Evolutionary conservation across 2,797 vertebrate species (phyloP).

Genomic region (Sphenopsis melanotis): DNA sequence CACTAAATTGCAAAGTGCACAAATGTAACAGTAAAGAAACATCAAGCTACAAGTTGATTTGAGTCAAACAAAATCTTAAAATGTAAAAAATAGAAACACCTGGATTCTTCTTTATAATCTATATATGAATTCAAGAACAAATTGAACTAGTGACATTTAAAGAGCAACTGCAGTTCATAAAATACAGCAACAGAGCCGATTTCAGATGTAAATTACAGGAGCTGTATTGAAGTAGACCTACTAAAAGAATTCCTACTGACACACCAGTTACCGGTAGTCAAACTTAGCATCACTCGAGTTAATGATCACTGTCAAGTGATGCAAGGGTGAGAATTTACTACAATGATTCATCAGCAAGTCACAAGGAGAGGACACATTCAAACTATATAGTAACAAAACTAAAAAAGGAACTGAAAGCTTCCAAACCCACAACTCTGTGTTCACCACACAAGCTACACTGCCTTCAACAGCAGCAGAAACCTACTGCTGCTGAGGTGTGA

Average conservation of each 20-base stretch:
- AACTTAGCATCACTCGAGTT: background rate
- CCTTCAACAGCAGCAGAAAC: background rate
- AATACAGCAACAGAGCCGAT: background rate
- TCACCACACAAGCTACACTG: background rate
- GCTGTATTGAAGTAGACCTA: background rate
- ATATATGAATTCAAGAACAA: background rate
- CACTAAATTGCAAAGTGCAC: background rate
- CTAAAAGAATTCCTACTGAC: background rate
- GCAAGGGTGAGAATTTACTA: background rate
- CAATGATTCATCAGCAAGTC: background rate
- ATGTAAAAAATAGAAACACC: background rate
- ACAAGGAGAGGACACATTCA: background rate
- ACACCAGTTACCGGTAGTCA: rapidly evolving
- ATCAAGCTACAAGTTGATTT: background rate
- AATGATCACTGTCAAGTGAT: background rate
- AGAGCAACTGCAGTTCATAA: background rate
- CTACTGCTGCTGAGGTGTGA: background rate
- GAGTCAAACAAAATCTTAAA: background rate
- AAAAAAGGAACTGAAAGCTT: background rate
- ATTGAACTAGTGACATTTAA: background rate
- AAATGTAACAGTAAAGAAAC: background rate
- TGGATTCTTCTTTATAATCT: background rate
- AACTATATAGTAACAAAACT: background rate
- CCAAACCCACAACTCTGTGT: background rate
- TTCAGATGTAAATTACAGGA: background rate